These are phyloP conservation scores for Vulpes vulpes DNA, from an alignment of 2,113 vertebrate species.

Conservation along the genomic window DNA sequence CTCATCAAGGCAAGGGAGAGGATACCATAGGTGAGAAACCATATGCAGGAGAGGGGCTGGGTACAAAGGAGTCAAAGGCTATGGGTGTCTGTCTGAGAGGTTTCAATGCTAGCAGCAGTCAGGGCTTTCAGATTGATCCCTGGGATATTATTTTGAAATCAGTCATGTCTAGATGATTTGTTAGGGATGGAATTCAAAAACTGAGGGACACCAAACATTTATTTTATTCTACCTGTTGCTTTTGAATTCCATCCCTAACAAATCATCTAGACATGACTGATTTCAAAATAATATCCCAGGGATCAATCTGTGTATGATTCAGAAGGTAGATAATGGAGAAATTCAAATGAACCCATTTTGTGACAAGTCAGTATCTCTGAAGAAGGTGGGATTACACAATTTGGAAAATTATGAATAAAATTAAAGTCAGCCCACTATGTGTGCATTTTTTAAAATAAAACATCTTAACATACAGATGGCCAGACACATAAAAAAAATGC, in stretches of 20 bases:
- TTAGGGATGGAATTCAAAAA: neutral
- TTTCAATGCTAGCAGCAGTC: neutral
- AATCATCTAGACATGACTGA: neutral
- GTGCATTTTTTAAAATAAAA: neutral
- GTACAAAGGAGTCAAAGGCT: neutral
- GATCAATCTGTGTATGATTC: neutral
- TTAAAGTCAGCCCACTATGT: conserved; percentile 19
- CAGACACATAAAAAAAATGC: neutral
- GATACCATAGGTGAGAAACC: fast-evolving
- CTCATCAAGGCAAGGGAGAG: neutral
- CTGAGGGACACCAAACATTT: neutral
- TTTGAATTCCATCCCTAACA: neutral
- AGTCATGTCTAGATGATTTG: neutral
- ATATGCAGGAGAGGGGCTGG: neutral
- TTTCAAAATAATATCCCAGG: neutral
- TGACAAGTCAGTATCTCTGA: conserved; percentile 32
- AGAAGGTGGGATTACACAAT: neutral
- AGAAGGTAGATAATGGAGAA: conserved; percentile 7
- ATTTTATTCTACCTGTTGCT: neutral
- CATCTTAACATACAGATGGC: neutral
- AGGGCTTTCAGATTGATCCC: neutral
- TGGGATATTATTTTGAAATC: neutral
- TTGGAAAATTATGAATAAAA: conserved; percentile 49
- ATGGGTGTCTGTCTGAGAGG: neutral
- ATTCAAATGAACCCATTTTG: conserved; percentile 46